These are phyloP conservation scores for Colinus virginianus DNA, from an alignment of 2,113 vertebrate genomes.

Conservation along the genomic window DNA sequence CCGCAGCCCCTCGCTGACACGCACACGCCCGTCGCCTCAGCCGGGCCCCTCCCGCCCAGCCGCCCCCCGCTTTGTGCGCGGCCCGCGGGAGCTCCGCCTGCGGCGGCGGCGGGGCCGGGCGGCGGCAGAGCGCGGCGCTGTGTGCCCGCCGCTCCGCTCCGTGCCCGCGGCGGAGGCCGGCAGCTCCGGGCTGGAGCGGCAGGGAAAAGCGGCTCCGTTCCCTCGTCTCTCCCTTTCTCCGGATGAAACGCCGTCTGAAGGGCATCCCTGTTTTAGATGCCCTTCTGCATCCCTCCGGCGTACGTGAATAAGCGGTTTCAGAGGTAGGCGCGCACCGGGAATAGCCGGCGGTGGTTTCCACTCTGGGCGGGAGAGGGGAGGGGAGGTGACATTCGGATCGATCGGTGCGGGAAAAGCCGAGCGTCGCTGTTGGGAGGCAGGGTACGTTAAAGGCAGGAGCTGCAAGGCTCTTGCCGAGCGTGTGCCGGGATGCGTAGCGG, in stretches of 20 bases:
- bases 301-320: constrained; percentile 42
- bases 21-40: background rate
- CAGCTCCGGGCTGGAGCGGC: background rate
- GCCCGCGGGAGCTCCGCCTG: no score
- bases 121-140: no score
- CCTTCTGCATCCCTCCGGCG: background rate
- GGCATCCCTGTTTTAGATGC: background rate
- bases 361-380: background rate
- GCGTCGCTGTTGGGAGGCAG: background rate
- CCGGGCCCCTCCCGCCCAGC: no score
- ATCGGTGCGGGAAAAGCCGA: background rate
- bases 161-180: no score
- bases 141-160: no score
- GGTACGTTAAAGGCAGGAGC: background rate
- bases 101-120: no score
- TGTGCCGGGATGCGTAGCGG: background rate
- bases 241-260: rapidly evolving
- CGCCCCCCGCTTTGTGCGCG: no score
- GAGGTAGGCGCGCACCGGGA: background rate
- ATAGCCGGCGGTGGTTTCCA: background rate
- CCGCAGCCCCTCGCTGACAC: background rate
- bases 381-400: constrained; percentile 1
- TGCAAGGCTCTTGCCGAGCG: background rate
- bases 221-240: background rate
- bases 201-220: background rate